Evolutionary conservation across 1,140 invertebrate genomes (phyloP).

Genomic region (Onthophagus taurus): DNA sequence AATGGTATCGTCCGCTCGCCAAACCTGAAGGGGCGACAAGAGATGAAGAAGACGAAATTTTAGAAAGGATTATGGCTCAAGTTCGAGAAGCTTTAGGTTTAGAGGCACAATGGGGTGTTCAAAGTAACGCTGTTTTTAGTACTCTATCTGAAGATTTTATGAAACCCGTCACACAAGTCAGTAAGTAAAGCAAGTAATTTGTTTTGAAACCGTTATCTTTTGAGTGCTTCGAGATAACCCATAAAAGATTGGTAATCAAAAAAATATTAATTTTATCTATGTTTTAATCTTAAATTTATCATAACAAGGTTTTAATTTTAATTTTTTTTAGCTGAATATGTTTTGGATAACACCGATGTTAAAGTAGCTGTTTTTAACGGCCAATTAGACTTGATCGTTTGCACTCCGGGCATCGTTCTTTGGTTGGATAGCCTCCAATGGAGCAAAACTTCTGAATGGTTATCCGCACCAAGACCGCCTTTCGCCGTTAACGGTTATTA

Average conservation of each 20-base stretch:
- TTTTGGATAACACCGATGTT: constrained; percentile 60
- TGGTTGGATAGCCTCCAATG: constrained; percentile 67
- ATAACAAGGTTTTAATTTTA: too few relatives aligned
- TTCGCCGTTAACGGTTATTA: constrained; percentile 17
- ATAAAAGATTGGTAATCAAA: too few relatives aligned
- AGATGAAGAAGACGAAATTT: constrained; percentile 27
- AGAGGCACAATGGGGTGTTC: constrained; percentile 58
- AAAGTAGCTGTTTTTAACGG: constrained; percentile 61
- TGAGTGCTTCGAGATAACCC: too few relatives aligned
- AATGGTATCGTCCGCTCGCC: neutral
- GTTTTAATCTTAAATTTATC: neutral
- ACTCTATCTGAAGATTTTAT: constrained; percentile 65
- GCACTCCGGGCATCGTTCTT: constrained; percentile 53
- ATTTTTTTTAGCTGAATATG: constrained; percentile 54
- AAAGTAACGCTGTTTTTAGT: constrained; percentile 52
- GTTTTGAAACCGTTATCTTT: too few relatives aligned
- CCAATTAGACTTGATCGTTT: constrained; percentile 61
- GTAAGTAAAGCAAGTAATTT: constrained; percentile 37
- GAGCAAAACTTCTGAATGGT: constrained; percentile 36
- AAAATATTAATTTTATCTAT: neutral
- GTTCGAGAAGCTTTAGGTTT: constrained; percentile 52
- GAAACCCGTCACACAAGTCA: constrained; percentile 65
- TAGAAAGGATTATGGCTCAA: constrained; percentile 55
- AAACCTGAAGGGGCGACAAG: constrained; percentile 1
- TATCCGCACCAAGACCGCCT: constrained; percentile 2